Percentiles rank a stretch among this genome's conserved stretches.
These are phyloP conservation scores for Zygothrica quintamaculata DNA, from an alignment of 2,888 invertebrate species.

Conservation along the genomic window DNA sequence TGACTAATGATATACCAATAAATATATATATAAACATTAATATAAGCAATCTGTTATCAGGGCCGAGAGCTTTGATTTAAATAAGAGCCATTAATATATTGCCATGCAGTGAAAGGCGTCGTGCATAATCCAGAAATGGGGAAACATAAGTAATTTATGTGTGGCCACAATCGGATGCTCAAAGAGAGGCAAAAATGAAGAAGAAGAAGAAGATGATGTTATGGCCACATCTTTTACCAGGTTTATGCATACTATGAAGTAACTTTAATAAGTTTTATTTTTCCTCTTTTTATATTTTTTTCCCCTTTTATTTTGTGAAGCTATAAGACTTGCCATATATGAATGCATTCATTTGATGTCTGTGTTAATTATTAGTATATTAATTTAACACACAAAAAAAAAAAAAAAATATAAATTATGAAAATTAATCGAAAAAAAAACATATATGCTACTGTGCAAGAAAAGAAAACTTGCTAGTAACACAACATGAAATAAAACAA, in stretches of 20 bases:
- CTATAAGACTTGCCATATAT: constrained; percentile 13
- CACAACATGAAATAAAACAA: too few species aligned
- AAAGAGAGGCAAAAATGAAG: too few species aligned
- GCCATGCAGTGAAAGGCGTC: constrained; percentile 46
- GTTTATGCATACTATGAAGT: not conserved
- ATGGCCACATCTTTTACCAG: too few species aligned
- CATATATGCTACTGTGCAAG: constrained; percentile 15
- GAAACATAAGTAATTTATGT: constrained; percentile 36
- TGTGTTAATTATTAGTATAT: constrained; percentile 11
- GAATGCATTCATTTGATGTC: too few species aligned
- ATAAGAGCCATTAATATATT: constrained; percentile 42
- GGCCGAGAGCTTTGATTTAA: constrained; percentile 34
- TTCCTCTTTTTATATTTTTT: constrained; percentile 24
- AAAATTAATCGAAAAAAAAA: constrained; percentile 26
- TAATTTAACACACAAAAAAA: constrained; percentile 6
- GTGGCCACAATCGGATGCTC: constrained; percentile 7
- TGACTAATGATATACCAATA: constrained; percentile 13
- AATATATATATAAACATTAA: constrained; percentile 14
- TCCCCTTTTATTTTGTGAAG: constrained; percentile 26
- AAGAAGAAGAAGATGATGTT: not conserved
- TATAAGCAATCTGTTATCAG: constrained; percentile 8
- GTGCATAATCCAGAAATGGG: constrained; percentile 31
- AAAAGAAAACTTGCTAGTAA: not conserved
- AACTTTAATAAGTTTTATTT: not conserved
- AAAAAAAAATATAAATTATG: not conserved